Percentiles rank a stretch among this genome's conserved stretches.
phyloP scores from a whole-genome alignment of 2,888 invertebrate species.

The Drosophila nr. perissopoda region DNA sequence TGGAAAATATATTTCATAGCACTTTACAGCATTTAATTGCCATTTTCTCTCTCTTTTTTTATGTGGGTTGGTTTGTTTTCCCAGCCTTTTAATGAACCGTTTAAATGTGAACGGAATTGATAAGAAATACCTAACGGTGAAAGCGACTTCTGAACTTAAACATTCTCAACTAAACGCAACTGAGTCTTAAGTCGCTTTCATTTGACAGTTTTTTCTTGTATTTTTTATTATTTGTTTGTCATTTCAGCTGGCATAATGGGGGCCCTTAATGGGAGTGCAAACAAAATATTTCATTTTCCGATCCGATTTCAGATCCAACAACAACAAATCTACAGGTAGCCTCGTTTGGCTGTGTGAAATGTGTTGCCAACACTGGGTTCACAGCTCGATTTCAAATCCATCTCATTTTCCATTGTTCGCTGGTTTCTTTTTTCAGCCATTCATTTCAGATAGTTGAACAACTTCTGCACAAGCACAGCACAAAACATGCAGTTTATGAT shows the following conservation, averaged over 20 bases:
- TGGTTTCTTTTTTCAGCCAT: neutral
- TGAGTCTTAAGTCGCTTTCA: constrained; percentile 12
- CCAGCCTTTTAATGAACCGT: constrained; percentile 50
- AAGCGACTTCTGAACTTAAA: constrained; percentile 32
- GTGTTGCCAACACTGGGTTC: constrained; percentile 14
- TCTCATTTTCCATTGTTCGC: constrained; percentile 7
- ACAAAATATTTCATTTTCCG: constrained; percentile 20
- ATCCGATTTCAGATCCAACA: constrained; percentile 1
- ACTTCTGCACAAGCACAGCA: neutral
- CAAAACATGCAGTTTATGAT: constrained; percentile 5
- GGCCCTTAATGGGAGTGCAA: constrained; percentile 21
- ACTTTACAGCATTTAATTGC: constrained; percentile 36
- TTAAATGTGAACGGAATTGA: constrained; percentile 34
- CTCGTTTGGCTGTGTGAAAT: constrained; percentile 28
- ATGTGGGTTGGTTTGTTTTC: constrained; percentile 29
- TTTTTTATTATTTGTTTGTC: neutral
- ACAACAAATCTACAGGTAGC: constrained; percentile 16
- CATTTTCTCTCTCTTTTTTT: constrained; percentile 18
- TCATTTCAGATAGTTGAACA: constrained; percentile 6
- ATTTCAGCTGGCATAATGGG: constrained; percentile 29
- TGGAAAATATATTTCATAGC: constrained; percentile 22
- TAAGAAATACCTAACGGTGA: constrained; percentile 51
- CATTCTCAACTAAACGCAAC: constrained; percentile 6
- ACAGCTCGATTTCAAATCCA: constrained; percentile 29
- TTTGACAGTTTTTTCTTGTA: constrained; percentile 25